A percentile compares a stretch with the other conserved stretches of the same genome.
These are phyloP conservation scores for Endotricha flammealis DNA, from an alignment of 2,888 invertebrate genomes.

Conservation along the genomic window DNA sequence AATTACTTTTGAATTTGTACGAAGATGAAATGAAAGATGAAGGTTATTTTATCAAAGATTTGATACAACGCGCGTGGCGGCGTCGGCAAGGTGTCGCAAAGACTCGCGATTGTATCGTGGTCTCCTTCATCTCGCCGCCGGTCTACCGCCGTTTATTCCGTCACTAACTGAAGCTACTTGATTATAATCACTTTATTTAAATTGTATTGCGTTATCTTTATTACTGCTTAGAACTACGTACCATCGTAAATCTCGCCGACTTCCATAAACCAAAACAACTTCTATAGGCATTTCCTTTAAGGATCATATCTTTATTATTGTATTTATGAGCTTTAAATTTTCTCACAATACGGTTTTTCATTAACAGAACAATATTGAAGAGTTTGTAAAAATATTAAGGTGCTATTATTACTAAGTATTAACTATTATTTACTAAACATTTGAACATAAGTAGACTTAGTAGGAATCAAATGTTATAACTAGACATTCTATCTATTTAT, in stretches of 20 bases:
- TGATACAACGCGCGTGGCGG: constrained; percentile 62
- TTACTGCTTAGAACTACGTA: constrained; percentile 22
- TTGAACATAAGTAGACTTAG: too few species aligned
- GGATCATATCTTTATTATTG: constrained; percentile 9
- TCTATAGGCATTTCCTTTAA: constrained; percentile 20
- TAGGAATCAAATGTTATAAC: too few species aligned
- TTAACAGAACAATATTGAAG: too few species aligned
- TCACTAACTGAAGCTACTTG: constrained; percentile 43
- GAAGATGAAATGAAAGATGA: constrained; percentile 63
- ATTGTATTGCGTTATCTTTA: constrained; percentile 50
- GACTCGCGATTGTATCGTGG: constrained; percentile 52
- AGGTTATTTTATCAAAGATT: constrained; percentile 55
- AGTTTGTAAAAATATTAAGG: too few species aligned
- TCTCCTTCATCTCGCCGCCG: constrained; percentile 64
- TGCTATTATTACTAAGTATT: too few species aligned
- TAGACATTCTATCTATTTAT: too few species aligned
- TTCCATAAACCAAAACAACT: constrained; percentile 13
- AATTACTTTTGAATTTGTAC: constrained; percentile 32
- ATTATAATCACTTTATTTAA: constrained; percentile 54
- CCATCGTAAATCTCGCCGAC: constrained; percentile 17
- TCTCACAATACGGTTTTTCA: neutral
- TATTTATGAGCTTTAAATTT: neutral
- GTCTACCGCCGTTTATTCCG: constrained; percentile 34
- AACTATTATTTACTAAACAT: too few species aligned
- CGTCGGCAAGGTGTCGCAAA: constrained; percentile 57